Base-by-base conservation (phyloP, 2,888 invertebrate genomes). In the Zelleria hepariella region DNA sequence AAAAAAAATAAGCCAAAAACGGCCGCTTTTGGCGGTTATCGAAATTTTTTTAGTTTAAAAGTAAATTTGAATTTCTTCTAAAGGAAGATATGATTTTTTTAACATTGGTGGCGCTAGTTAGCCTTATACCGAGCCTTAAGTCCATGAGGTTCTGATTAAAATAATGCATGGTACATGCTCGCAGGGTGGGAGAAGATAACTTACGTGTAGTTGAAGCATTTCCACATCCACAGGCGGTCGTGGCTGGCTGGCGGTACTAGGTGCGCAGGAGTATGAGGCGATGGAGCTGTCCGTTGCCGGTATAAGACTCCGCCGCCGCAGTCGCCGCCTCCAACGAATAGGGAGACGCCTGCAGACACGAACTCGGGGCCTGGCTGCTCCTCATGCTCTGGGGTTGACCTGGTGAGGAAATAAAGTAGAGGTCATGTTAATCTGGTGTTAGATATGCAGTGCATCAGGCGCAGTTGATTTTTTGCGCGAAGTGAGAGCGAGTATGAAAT, bases 151-250 rank as follows among this genome's bases (percentile, higher is more conserved):
- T n/a, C n/a, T n/a, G n/a, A n/a, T n/a, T n/a, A n/a, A n/a, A n/a
- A n/a, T n/a, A n/a, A n/a, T n/a, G n/a, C n/a, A n/a, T n/a, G n/a
- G n/a, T n/a, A n/a, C n/a, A n/a, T n/a, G n/a, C n/a, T n/a, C n/a
- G n/a, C n/a, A n/a, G n/a, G n/a, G n/a, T n/a, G n/a, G n/a, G n/a
- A 4, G 1, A 32, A 5, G 2, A 32, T 10, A 47, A 80, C 89
- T 84, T 59, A 92, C 92, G 92, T 92, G 67, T 92, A 92, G 71
- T 92, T 92, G 67, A 92, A 92, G 67, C 93, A 92, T 63, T 91
- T 91, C 92, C 92, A 92, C 79, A 92, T 88, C 92, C 92, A 92
- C 0, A 92, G 82, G 21, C 91, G 80, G 63, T 93, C 92, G 62
- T 91, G 90, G 0, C 88, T 74, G 0, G 91, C 86, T 1, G 91